Conservation (phyloP, 1,140 invertebrate genomes). For the Ceratina japonica region DNA sequence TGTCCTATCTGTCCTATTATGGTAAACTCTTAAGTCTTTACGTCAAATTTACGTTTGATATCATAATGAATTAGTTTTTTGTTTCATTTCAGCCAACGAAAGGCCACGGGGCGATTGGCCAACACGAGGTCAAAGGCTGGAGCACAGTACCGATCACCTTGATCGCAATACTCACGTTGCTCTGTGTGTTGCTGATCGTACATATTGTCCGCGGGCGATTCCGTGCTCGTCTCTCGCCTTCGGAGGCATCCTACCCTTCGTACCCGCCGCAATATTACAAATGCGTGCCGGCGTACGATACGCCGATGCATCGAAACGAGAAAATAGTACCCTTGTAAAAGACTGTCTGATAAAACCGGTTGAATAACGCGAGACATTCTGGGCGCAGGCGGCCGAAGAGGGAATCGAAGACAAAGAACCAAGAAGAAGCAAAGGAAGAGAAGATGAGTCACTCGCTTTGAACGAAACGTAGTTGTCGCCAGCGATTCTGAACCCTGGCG, state of each 20-base stretch:
- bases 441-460: background rate
- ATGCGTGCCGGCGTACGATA: conserved; percentile 74
- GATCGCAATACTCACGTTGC: conserved; percentile 67
- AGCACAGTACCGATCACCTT: conserved; percentile 72
- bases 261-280: conserved; percentile 77
- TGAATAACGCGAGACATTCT: background rate
- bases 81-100: conserved; percentile 50
- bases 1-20: conserved; percentile 73
- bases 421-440: background rate
- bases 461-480: no score
- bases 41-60: background rate
- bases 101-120: conserved; percentile 44
- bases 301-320: conserved; percentile 70
- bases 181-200: conserved; percentile 69
- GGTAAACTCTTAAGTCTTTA: conserved; percentile 57
- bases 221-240: conserved; percentile 69
- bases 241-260: conserved; percentile 65
- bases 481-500: background rate
- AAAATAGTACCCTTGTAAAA: conserved; percentile 73
- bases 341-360: conserved; percentile 23
- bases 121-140: conserved; percentile 65
- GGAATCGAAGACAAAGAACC: background rate
- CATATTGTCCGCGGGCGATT: conserved; percentile 72
- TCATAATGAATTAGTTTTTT: background rate
- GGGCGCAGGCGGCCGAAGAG: background rate